These are phyloP conservation scores for Scaeva pyrastri DNA, from an alignment of 2,888 invertebrate species.

Conservation along the genomic window DNA sequence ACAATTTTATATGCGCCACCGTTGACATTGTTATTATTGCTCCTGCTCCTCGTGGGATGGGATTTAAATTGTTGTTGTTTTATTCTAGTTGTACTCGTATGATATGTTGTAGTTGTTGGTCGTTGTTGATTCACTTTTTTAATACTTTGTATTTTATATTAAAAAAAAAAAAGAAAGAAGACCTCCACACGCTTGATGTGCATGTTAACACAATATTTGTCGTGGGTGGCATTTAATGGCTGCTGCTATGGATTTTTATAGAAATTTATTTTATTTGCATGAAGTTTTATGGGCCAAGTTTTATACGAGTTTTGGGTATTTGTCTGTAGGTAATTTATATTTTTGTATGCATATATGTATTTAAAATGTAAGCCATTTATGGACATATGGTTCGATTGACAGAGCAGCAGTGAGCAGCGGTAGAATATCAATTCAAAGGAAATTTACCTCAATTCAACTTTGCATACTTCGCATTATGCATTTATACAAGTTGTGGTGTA, in stretches of 20 bases:
- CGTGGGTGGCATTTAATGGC: conserved; percentile 31
- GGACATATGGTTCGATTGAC: conserved; percentile 9
- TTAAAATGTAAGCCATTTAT: not conserved
- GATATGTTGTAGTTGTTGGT: not conserved
- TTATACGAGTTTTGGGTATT: conserved; percentile 30
- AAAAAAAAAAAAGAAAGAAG: conserved; percentile 11
- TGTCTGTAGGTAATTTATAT: not conserved
- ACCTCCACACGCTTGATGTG: conserved; percentile 18
- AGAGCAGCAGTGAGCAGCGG: too few relatives aligned
- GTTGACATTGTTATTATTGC: conserved; percentile 62
- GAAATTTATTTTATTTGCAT: conserved; percentile 23
- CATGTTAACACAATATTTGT: conserved; percentile 36
- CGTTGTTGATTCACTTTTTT: conserved; percentile 19
- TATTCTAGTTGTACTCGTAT: not conserved
- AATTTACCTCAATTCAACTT: not conserved
- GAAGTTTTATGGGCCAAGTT: conserved; percentile 29
- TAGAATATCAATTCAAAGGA: conserved; percentile 2
- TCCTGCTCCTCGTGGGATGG: conserved; percentile 46
- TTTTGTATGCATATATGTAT: not conserved
- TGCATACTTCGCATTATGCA: too few relatives aligned
- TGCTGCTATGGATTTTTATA: conserved; percentile 14
- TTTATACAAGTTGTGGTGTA: too few relatives aligned
- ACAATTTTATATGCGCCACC: conserved; percentile 60
- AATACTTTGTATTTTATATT: conserved; percentile 2
- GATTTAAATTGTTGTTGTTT: conserved; percentile 35